A percentile compares a stretch with the other conserved stretches of the same genome.
phyloP scores from a whole-genome alignment of 2,113 vertebrate species.

The Rhombomys opimus region DNA sequence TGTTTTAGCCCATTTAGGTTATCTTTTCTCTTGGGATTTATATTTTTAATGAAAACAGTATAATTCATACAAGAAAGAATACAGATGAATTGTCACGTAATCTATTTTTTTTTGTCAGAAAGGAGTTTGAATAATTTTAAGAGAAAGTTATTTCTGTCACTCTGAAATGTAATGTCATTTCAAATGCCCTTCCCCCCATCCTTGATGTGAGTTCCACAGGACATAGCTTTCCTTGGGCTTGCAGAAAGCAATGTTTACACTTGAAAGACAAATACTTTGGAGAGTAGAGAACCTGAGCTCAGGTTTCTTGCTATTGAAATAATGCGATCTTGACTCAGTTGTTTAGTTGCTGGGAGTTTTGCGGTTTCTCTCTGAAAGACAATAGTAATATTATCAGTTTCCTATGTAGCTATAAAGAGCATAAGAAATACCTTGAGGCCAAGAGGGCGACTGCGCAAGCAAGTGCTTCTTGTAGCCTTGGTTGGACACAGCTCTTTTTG shows the following conservation, averaged over 20 bases:
- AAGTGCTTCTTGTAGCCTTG: not conserved
- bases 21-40: slow-evolving; percentile 35
- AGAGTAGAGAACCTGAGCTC: not conserved
- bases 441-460: not conserved
- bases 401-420: not conserved
- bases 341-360: slow-evolving; percentile 22
- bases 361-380: slow-evolving; percentile 30
- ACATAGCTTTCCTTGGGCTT: not conserved
- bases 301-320: not conserved
- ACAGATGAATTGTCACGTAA: not conserved
- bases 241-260: not conserved
- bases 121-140: slow-evolving; percentile 6
- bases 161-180: slow-evolving; percentile 14
- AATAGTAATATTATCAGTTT: not conserved
- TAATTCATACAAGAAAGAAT: slow-evolving; percentile 12
- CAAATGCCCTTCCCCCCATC: not conserved
- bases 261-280: slow-evolving; percentile 31
- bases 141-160: not conserved
- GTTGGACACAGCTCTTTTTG: not conserved
- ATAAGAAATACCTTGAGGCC: not conserved
- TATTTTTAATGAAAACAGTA: not conserved
- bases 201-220: not conserved
- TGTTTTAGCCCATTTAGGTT: not conserved
- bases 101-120: not conserved
- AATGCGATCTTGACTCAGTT: not conserved